phyloP scores from a whole-genome alignment of 2,797 vertebrate genomes.

The Lacerta bilineata region DNA sequence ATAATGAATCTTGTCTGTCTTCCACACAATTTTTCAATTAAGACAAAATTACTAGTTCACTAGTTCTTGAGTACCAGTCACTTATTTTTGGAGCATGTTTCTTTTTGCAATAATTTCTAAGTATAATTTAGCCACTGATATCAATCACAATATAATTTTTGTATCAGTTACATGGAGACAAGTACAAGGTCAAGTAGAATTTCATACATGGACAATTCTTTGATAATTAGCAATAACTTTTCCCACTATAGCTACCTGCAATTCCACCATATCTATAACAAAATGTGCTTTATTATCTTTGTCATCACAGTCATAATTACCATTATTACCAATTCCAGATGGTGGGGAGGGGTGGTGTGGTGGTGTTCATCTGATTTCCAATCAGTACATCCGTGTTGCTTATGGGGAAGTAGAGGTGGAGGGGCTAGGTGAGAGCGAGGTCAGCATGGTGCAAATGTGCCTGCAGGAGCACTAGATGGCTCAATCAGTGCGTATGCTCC shows the following conservation, averaged over 20 bases:
- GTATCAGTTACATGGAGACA: neutral
- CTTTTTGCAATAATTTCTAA: neutral
- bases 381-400: too few species aligned
- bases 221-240: neutral
- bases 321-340: neutral
- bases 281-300: neutral
- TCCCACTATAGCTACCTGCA: neutral
- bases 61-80: neutral
- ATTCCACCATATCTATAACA: neutral
- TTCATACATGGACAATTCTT: neutral
- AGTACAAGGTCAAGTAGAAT: neutral
- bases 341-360: too few species aligned
- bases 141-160: neutral
- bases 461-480: too few species aligned
- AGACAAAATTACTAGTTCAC: neutral
- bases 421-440: too few species aligned
- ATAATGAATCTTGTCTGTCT: neutral
- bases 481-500: too few species aligned
- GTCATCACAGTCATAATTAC: neutral
- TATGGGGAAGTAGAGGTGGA: too few species aligned
- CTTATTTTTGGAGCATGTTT: neutral
- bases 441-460: too few species aligned
- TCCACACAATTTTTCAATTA: neutral
- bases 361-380: too few species aligned
- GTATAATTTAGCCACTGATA: neutral